These are phyloP conservation scores for Megaceryle torquata DNA, from an alignment of 2,113 vertebrate genomes.

Conservation along the genomic window DNA sequence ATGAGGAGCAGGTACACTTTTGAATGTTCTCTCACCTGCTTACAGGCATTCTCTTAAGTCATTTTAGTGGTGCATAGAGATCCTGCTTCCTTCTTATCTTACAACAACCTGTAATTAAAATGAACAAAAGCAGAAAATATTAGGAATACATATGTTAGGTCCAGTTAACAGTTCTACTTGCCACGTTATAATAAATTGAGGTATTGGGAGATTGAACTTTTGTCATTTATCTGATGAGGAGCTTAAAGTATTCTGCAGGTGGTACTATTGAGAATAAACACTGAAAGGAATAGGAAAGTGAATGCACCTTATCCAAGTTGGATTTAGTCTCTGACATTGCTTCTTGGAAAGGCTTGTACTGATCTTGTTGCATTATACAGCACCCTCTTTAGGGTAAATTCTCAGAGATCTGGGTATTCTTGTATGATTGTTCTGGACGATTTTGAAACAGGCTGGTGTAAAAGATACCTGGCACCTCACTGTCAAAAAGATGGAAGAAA, in stretches of 20 bases:
- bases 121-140: neutral
- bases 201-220: neutral
- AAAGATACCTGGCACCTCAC: neutral
- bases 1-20: neutral
- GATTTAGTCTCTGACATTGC: neutral
- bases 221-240: neutral
- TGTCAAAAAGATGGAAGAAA: neutral
- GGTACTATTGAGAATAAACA: neutral
- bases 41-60: neutral
- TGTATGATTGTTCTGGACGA: neutral
- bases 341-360: neutral
- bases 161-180: neutral
- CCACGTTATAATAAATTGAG: neutral
- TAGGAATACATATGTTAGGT: neutral
- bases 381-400: neutral
- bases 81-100: neutral
- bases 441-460: neutral
- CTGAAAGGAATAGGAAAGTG: neutral
- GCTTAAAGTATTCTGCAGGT: neutral
- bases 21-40: neutral
- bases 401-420: neutral
- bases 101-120: neutral
- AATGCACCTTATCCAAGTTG: neutral
- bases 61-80: neutral
- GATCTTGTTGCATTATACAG: neutral